Conservation (phyloP, 1,140 invertebrate species). For the Cydia pomonella region DNA sequence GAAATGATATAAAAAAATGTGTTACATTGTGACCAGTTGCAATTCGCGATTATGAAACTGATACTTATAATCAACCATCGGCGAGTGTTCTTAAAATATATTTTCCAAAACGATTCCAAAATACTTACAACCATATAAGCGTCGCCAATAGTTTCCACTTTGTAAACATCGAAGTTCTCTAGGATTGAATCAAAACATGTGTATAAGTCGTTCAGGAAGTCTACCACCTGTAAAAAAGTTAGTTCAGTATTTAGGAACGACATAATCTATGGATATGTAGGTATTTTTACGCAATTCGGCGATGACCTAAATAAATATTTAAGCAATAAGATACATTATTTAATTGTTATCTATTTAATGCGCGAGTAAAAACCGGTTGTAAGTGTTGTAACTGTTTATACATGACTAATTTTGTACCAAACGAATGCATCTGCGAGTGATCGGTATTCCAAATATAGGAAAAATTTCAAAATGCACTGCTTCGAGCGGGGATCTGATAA, state of each 20-base stretch:
- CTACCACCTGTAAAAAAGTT: slow-evolving; percentile 87
- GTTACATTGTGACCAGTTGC: too few relatives aligned
- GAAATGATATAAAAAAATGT: not conserved
- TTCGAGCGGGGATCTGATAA: too few relatives aligned
- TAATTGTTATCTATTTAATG: not conserved
- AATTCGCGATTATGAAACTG: too few relatives aligned
- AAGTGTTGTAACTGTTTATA: too few relatives aligned
- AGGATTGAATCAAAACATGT: slow-evolving; percentile 97
- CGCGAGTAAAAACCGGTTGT: not conserved
- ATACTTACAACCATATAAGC: slow-evolving; percentile 93
- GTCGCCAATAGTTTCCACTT: slow-evolving; percentile 95
- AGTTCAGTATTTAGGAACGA: not conserved
- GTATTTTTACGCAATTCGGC: not conserved
- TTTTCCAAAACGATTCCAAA: not conserved
- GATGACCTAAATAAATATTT: not conserved
- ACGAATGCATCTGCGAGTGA: too few relatives aligned
- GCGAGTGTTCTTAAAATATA: too few relatives aligned
- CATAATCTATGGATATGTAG: too few relatives aligned
- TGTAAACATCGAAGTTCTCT: slow-evolving; percentile 95
- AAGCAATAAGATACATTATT: not conserved
- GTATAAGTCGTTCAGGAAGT: slow-evolving; percentile 95
- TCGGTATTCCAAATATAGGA: too few relatives aligned
- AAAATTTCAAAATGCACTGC: too few relatives aligned
- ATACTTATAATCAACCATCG: not conserved
- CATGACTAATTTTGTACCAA: too few relatives aligned